Conservation (phyloP, 2,797 vertebrate species). For the Gymnocypris eckloni region DNA sequence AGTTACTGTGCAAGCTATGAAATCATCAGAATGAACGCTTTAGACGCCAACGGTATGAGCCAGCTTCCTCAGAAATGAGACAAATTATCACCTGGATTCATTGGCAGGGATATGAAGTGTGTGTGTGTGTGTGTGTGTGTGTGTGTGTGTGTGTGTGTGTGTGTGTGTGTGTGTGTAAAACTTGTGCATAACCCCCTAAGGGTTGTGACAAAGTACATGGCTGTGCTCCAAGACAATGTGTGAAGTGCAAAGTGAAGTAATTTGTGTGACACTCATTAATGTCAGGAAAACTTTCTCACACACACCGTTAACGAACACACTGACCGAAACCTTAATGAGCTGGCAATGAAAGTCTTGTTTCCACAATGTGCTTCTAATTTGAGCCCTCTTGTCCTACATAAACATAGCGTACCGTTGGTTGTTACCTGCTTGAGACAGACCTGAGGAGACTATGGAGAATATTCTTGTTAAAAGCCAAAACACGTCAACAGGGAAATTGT, state of each 20-base stretch:
- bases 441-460: slow-evolving; percentile 2
- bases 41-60: not conserved
- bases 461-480: slow-evolving; percentile 37
- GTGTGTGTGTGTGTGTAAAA: slow-evolving; percentile 32
- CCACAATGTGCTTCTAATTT: slow-evolving; percentile 44
- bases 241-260: slow-evolving; percentile 44
- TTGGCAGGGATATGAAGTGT: slow-evolving; percentile 14
- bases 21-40: not conserved
- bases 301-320: slow-evolving; percentile 23
- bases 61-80: not conserved
- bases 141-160: slow-evolving; percentile 33
- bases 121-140: slow-evolving; percentile 33
- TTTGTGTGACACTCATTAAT: slow-evolving; percentile 51
- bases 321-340: slow-evolving; percentile 53
- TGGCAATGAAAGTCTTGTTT: slow-evolving; percentile 31
- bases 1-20: slow-evolving; percentile 14
- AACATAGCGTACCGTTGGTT: not conserved
- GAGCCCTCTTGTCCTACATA: slow-evolving; percentile 35
- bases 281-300: slow-evolving; percentile 20
- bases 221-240: slow-evolving; percentile 29
- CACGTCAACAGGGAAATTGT: slow-evolving; percentile 26
- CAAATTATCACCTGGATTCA: slow-evolving; percentile 16
- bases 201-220: slow-evolving; percentile 10
- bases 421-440: slow-evolving; percentile 14
- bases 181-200: slow-evolving; percentile 16